Conservation (phyloP, 1,140 invertebrate species). For the Melanaphis sacchari region DNA sequence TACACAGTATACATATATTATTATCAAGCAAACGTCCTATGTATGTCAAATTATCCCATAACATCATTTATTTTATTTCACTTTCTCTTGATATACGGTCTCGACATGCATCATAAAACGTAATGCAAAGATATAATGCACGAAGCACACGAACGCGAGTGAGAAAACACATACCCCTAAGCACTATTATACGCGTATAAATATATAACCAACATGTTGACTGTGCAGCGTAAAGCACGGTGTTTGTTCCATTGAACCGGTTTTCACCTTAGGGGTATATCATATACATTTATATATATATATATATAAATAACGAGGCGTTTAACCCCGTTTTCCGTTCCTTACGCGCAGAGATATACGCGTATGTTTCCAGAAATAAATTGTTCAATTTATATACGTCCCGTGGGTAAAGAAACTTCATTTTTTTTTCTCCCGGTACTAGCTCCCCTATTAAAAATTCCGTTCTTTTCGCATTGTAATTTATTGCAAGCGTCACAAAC, state of each 20-base stretch:
- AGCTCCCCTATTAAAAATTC: conserved; percentile 33
- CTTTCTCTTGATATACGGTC: conserved; percentile 35
- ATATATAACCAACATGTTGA: conserved; percentile 32
- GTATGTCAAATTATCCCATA: conserved; percentile 42
- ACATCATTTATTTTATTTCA: conserved; percentile 32
- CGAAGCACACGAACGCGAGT: not conserved
- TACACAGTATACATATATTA: not conserved
- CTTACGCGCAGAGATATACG: not conserved
- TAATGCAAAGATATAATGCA: not conserved
- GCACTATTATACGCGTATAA: not conserved
- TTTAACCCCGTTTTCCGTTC: conserved; percentile 54
- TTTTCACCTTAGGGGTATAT: conserved; percentile 26
- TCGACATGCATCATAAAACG: conserved; percentile 26
- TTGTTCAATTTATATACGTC: conserved; percentile 52
- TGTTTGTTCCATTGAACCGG: conserved; percentile 53
- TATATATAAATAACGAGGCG: conserved; percentile 52
- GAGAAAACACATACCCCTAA: not conserved
- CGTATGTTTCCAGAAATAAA: conserved; percentile 54
- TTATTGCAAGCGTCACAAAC: conserved; percentile 51
- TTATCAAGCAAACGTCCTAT: not conserved
- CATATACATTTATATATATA: not conserved
- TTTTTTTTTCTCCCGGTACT: conserved; percentile 21
- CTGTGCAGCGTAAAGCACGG: not conserved
- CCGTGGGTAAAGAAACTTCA: conserved; percentile 39
- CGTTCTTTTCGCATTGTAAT: conserved; percentile 55